phyloP scores from a whole-genome alignment of 2,797 vertebrate genomes.

The Spinibarbus caldwelli region DNA sequence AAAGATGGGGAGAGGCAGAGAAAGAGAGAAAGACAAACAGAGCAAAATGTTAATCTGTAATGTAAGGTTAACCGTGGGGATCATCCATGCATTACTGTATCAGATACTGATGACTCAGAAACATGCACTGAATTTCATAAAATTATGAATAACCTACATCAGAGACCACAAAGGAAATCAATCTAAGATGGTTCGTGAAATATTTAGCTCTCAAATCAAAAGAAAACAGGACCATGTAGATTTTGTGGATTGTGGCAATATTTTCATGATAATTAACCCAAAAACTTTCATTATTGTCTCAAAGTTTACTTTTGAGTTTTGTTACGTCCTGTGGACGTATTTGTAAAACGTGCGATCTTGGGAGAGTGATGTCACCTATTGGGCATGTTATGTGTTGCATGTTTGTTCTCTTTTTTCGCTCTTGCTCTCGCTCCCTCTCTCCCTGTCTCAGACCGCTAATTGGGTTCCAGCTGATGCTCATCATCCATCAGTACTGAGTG shows the following conservation, averaged over 20 bases:
- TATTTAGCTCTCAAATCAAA: neutral
- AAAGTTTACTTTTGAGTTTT: neutral
- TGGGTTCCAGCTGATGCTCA: too few species aligned
- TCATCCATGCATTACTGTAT: neutral
- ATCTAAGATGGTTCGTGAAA: neutral
- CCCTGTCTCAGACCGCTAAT: too few species aligned
- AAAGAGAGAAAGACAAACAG: constrained; percentile 48
- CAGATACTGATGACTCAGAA: constrained; percentile 8
- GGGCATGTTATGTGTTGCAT: too few species aligned
- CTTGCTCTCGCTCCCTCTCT: too few species aligned
- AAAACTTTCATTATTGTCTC: neutral
- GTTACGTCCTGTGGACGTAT: too few species aligned
- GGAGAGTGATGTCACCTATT: too few species aligned
- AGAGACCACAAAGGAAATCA: constrained; percentile 57
- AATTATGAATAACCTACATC: constrained; percentile 18
- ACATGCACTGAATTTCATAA: constrained; percentile 12
- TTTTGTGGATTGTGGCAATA: neutral
- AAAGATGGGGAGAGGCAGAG: constrained; percentile 21
- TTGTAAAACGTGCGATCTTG: too few species aligned
- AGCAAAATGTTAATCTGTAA: constrained; percentile 49
- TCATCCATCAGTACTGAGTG: too few species aligned
- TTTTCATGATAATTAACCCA: neutral
- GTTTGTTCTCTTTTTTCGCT: too few species aligned
- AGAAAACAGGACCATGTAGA: neutral
- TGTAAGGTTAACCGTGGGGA: neutral